Evolutionary conservation across 2,797 vertebrate genomes (phyloP).

Genomic region (Sparidentex hasta): DNA sequence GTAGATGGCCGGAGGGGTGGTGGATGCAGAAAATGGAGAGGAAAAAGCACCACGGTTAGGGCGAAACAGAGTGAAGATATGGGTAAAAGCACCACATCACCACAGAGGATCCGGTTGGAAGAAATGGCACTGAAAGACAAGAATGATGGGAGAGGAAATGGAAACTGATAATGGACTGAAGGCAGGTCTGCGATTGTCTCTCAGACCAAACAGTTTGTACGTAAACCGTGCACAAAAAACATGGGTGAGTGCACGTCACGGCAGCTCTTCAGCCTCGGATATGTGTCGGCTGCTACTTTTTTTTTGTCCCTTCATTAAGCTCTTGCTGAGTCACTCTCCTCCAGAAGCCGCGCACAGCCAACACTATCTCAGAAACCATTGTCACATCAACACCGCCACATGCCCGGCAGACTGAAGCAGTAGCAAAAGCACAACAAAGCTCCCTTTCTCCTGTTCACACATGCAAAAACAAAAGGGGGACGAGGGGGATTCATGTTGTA

Average conservation of each 20-base stretch:
- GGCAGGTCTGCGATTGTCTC: slow-evolving; percentile 25
- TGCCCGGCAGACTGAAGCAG: slow-evolving; percentile 50
- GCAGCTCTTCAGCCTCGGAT: slow-evolving; percentile 38
- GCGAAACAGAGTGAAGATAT: slow-evolving; percentile 51
- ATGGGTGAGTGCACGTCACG: slow-evolving; percentile 25
- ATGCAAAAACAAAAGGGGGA: background rate
- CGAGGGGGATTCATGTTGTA: slow-evolving; percentile 5
- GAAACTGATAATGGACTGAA: slow-evolving; percentile 69
- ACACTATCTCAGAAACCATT: slow-evolving; percentile 49
- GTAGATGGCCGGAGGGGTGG: slow-evolving; percentile 45
- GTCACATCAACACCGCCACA: slow-evolving; percentile 57
- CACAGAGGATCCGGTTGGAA: slow-evolving; percentile 59
- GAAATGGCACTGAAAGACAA: slow-evolving; percentile 63
- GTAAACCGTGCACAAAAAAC: slow-evolving; percentile 33
- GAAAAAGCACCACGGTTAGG: slow-evolving; percentile 47
- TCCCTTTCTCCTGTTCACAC: slow-evolving; percentile 37
- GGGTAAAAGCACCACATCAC: slow-evolving; percentile 65
- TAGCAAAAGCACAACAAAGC: slow-evolving; percentile 31
- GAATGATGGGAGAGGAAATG: slow-evolving; percentile 64
- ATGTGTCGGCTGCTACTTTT: slow-evolving; percentile 15
- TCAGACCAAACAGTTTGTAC: slow-evolving; percentile 27
- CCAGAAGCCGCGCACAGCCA: slow-evolving; percentile 39
- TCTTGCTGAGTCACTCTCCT: slow-evolving; percentile 65
- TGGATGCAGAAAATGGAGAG: slow-evolving; percentile 67
- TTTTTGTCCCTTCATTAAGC: slow-evolving; percentile 64